phyloP scores from a whole-genome alignment of 2,888 invertebrate species.

The Hirtodrosophila confusa region DNA sequence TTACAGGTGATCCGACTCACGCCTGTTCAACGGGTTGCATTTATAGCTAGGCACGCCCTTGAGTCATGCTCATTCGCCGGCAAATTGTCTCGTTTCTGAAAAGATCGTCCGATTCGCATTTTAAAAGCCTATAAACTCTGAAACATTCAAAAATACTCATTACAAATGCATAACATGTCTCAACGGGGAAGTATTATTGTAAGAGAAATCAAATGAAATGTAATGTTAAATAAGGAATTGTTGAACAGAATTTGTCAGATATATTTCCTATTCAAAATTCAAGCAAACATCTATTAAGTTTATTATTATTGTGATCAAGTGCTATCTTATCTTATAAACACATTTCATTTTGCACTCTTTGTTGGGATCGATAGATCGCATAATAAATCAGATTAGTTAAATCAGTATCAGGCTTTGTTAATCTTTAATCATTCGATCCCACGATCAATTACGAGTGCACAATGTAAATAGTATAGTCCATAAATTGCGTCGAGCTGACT shows the following conservation, averaged over 20 bases:
- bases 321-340: too few relatives aligned
- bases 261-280: neutral
- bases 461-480: too few relatives aligned
- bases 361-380: too few relatives aligned
- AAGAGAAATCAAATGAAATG: slow-evolving; percentile 29
- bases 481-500: slow-evolving; percentile 5
- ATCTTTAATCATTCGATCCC: too few relatives aligned
- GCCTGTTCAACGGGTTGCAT: neutral
- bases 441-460: too few relatives aligned
- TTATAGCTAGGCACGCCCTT: slow-evolving; percentile 25
- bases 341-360: too few relatives aligned
- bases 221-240: slow-evolving; percentile 21
- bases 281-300: too few relatives aligned
- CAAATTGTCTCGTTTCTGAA: slow-evolving; percentile 7
- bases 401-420: too few relatives aligned
- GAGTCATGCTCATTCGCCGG: slow-evolving; percentile 26
- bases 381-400: too few relatives aligned
- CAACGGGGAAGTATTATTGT: slow-evolving; percentile 6
- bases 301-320: too few relatives aligned
- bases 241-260: slow-evolving; percentile 6
- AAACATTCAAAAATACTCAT: slow-evolving; percentile 8
- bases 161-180: slow-evolving; percentile 34
- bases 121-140: slow-evolving; percentile 7
- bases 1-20: too few relatives aligned
- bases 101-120: slow-evolving; percentile 6